Evolutionary conservation across 30 jellyfish, hydroid and myxozoan genomes (phyloP).

Genomic region (Aurelia aurita): DNA sequence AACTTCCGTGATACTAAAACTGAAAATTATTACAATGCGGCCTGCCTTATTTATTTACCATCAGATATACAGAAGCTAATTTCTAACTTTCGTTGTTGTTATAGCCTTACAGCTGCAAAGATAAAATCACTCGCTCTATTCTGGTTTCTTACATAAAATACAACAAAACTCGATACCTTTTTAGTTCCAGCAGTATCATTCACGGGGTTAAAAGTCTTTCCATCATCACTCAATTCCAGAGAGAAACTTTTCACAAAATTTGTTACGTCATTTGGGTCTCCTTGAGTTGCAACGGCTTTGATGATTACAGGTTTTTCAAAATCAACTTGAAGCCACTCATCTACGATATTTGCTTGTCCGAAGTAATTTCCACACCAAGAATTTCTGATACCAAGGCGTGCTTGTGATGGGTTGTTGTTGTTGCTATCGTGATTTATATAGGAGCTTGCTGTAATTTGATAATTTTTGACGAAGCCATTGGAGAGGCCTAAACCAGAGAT

Average conservation of each 20-base stretch:
- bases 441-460: constrained; percentile 44
- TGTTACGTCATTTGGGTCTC: constrained; percentile 10
- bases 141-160: too few relatives aligned
- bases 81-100: too few relatives aligned
- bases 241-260: constrained; percentile 12
- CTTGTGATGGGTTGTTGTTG: constrained; percentile 17
- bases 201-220: neutral
- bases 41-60: too few relatives aligned
- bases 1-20: too few relatives aligned
- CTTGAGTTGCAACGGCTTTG: constrained; percentile 48
- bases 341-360: neutral
- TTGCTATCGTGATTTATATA: neutral
- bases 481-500: constrained; percentile 14
- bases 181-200: constrained; percentile 13
- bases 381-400: constrained; percentile 34
- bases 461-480: constrained; percentile 14
- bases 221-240: constrained; percentile 15
- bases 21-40: too few relatives aligned
- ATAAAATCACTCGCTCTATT: too few relatives aligned
- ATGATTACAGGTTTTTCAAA: constrained; percentile 4
- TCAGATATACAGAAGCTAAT: too few relatives aligned
- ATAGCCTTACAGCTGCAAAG: too few relatives aligned
- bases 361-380: constrained; percentile 42
- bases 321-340: constrained; percentile 44
- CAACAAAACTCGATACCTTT: too few relatives aligned